Evolutionary conservation across 2,888 invertebrate genomes (phyloP).

Genomic region (Drosophila longiperda): DNA sequence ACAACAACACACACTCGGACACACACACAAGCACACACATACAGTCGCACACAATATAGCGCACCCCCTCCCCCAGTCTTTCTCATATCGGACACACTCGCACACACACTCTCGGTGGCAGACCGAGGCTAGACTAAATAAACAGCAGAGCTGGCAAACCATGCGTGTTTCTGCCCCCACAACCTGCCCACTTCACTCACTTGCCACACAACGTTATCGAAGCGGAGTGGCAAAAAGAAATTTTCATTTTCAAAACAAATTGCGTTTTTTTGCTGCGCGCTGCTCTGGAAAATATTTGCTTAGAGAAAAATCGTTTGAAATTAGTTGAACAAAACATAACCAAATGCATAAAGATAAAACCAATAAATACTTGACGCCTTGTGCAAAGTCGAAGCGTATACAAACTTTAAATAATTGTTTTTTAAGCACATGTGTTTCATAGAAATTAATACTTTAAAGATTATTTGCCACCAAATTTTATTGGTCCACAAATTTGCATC

Average conservation of each 20-base stretch:
- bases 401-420: slow-evolving; percentile 38
- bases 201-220: slow-evolving; percentile 36
- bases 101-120: slow-evolving; percentile 22
- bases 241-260: slow-evolving; percentile 41
- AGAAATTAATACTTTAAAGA: neutral
- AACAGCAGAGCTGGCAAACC: slow-evolving; percentile 66
- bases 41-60: slow-evolving; percentile 2
- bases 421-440: slow-evolving; percentile 12
- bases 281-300: slow-evolving; percentile 52
- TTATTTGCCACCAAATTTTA: slow-evolving; percentile 11
- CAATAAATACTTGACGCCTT: slow-evolving; percentile 69
- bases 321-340: slow-evolving; percentile 72
- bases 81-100: slow-evolving; percentile 17
- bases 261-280: slow-evolving; percentile 36
- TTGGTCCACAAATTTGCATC: neutral
- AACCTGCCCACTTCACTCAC: slow-evolving; percentile 2
- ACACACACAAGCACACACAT: slow-evolving; percentile 30
- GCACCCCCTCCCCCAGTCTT: neutral
- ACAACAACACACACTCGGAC: slow-evolving; percentile 19
- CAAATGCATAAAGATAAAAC: slow-evolving; percentile 50
- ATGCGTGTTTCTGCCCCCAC: slow-evolving; percentile 36
- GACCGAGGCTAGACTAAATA: slow-evolving; percentile 69
- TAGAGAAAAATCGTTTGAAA: slow-evolving; percentile 72
- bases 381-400: slow-evolving; percentile 44
- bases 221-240: slow-evolving; percentile 26